Evolutionary conservation across 2,888 invertebrate genomes (phyloP).

Genomic region (Cerastoderma edule): DNA sequence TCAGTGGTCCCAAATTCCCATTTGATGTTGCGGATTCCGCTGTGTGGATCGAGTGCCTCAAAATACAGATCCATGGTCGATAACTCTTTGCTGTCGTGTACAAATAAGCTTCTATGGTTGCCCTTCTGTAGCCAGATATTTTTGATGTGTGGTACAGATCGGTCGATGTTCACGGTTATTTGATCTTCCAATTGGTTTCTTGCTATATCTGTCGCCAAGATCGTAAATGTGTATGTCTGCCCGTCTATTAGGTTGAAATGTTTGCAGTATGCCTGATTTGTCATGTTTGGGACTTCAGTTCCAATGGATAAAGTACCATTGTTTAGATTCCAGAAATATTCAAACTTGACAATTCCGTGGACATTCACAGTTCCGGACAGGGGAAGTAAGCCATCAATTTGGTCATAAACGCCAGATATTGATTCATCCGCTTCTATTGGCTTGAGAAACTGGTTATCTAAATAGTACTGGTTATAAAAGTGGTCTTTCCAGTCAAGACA

Average conservation of each 20-base stretch:
- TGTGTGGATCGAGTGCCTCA: constrained; percentile 63
- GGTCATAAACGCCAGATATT: constrained; percentile 59
- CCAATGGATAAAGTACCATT: background rate
- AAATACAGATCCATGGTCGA: constrained; percentile 61
- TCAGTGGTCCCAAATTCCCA: constrained; percentile 60
- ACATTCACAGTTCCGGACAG: constrained; percentile 60
- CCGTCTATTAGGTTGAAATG: constrained; percentile 50
- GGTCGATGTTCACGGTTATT: constrained; percentile 55
- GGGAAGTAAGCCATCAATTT: constrained; percentile 53
- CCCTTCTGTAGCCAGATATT: constrained; percentile 55
- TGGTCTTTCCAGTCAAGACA: constrained; percentile 55
- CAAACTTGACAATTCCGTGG: constrained; percentile 51
- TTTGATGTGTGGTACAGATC: constrained; percentile 58
- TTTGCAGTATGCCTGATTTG: constrained; percentile 45
- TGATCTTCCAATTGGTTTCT: constrained; percentile 47
- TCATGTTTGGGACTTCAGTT: constrained; percentile 32
- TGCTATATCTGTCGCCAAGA: constrained; percentile 59
- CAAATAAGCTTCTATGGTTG: constrained; percentile 52
- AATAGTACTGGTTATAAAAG: constrained; percentile 50
- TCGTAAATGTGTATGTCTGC: constrained; percentile 42
- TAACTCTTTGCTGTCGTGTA: constrained; percentile 63
- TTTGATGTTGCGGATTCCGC: constrained; percentile 58
- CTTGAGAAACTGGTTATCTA: constrained; percentile 40
- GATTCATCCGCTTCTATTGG: constrained; percentile 44
- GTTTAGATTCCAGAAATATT: constrained; percentile 29